Conservation (phyloP, 2,888 invertebrate genomes). For the Hetaerina titia region DNA sequence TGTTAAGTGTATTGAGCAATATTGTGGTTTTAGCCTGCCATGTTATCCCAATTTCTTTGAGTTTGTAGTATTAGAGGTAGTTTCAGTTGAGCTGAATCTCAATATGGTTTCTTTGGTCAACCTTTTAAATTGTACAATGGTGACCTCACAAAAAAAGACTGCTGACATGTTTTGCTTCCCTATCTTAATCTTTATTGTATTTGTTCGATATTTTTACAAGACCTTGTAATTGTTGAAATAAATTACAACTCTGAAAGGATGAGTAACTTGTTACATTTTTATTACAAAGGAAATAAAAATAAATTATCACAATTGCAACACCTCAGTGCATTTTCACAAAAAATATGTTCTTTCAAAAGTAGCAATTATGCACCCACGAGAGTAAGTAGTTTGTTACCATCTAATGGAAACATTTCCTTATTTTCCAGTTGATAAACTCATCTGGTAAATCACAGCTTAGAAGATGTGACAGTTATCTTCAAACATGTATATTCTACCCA, state of each 20-base stretch:
- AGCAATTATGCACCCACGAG: no score
- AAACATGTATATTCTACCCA: no score
- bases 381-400: no score
- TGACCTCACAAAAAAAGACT: slow-evolving; percentile 40
- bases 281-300: background rate
- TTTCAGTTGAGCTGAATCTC: background rate
- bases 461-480: no score
- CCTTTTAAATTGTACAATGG: background rate
- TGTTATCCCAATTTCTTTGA: background rate
- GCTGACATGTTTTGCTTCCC: slow-evolving; percentile 15
- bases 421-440: no score
- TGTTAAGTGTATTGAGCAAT: slow-evolving; percentile 36
- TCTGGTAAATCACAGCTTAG: no score
- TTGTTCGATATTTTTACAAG: slow-evolving; percentile 29
- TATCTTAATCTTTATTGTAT: slow-evolving; percentile 42
- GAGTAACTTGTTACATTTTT: background rate
- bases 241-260: slow-evolving; percentile 13
- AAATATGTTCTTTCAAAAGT: background rate
- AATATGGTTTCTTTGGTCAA: background rate
- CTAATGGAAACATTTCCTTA: background rate
- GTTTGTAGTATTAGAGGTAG: background rate
- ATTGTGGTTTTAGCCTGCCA: slow-evolving; percentile 29
- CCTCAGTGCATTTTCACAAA: background rate
- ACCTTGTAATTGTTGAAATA: slow-evolving; percentile 41
- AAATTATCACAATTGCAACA: background rate